Base-by-base conservation (phyloP, 2,113 vertebrate species). In the Petromus typicus region DNA sequence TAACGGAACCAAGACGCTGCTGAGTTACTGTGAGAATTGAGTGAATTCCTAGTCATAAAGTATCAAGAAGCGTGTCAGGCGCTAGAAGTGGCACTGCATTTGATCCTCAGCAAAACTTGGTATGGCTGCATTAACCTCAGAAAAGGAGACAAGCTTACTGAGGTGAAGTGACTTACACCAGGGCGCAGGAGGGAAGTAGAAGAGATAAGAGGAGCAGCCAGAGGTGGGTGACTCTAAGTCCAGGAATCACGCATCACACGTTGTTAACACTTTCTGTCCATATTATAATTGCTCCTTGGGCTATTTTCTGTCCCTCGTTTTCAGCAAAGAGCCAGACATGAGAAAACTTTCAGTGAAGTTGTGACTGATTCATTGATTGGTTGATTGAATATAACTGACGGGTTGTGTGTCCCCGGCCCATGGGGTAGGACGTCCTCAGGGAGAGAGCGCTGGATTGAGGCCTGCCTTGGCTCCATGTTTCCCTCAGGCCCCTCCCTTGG, bases 111-210 rank as follows among this genome's bases (percentile, higher is more conserved):
- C 14, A 43, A 64, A 83, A 89, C 82, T 45, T 75, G 83, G 7
- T 4, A 25, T 75, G 32, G 81, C 75, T 84, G 56, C 30, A 45
- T 92, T 90, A 54, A 88, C n/a, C 82, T 83, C 82, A 25, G 25
- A 75, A 73, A 78, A 81, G 84, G 34, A 92, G 93, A 89, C 66
- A 61, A 80, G 30, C 59, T 84, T 54, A 79, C 64, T 93, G 90
- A 82, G 75, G 51, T n/a, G 40, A 84, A 61, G 23, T 18, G 51
- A 67, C 66, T 45, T 83, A 51, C 20, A 16, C 25, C 17, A n/a
- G 64, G 51, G 45, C 86, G 81, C 67, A 66, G 57, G 48, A 81
- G 76, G 40, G 56, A 16, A 73, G 56, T 48, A 34, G 57, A 63
- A 45, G 86, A 78, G 34, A 17, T 5, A 34, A 57, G 56, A 84